Evolutionary conservation across 2,113 vertebrate genomes (phyloP), one percentile per base, ranked within the genome.

Genomic region (Oplegnathus fasciatus): DNA sequence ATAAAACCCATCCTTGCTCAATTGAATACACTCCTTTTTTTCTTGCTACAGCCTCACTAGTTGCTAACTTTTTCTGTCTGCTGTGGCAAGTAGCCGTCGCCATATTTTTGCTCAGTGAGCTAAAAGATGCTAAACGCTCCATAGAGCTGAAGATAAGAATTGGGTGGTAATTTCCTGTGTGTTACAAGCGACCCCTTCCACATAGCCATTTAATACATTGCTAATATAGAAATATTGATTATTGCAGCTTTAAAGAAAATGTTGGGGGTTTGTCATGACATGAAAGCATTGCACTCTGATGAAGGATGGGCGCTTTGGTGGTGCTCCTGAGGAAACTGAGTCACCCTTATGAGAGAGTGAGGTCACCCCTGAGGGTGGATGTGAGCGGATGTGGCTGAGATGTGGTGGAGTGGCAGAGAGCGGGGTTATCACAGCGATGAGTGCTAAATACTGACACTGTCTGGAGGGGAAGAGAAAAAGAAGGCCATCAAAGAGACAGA

Each of bases 381-480:
- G 73, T 72, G 83, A 83, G 75, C 24, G 64, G 78, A 88, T 82
- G 86, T 87, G 82, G 61, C 79, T 72, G 81, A 92, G 90, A 86
- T 82, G 89, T 57, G 83, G 70, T 75, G 69, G 92, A 88, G 92
- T 91, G 88, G 84, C 73, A 55, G 83, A 65, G 80, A 84, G 74
- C 48, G 26, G 44, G 87, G 88, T 94, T 94, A 94, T 94, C 94
- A 7, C 28, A 9, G 90, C 6, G 91, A 89, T 89, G 91, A 94
- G 94, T 94, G 92, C 72, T 82, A 30, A 81, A 89, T 93, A 86
- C 88, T 84, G 90, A 90, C 91, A 86, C 78, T 86, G 89, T 90
- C 86, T 89, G 78, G 55, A 80, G 26, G 34, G 60, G 54, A 76
- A 77, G 86, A 80, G 80, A 69, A 71, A 60, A 66, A 62, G 67